Base-by-base conservation (phyloP, 2,888 invertebrate species). In the Amaurobius ferox region DNA sequence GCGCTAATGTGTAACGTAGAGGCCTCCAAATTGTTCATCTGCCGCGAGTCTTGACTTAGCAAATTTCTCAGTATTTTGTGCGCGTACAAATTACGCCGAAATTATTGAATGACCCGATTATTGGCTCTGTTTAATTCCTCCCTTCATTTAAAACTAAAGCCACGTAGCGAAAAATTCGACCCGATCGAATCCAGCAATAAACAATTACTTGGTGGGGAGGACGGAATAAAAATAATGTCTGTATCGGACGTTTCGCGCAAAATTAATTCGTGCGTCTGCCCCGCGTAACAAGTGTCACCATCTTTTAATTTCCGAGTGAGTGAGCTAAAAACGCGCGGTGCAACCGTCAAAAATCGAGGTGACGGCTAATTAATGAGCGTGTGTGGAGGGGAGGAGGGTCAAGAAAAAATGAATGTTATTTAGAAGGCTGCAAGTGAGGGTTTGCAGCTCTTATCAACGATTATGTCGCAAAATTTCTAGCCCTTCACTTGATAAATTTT, bases 271-370 rank as follows among this genome's bases (percentile, higher is more conserved):
- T 55, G 48, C 77, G 55, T 55, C 66, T 77, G 83, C 77, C 77
- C 77, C 72, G 39, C 77, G 66, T 72, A 77, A 77, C 83, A 77
- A 85, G 83, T 85, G 83, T 85, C 83, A 77, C 30, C 83, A 85
- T 85, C 83, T 77, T 85, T 55, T 85, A 85, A 85, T 77, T 85
- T 85, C 83, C 83, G 66, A 77, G 26, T 72, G 77, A 85, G 39
- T 85, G 81, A 76, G 71, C 83, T 77, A 85, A 85, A 85, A 85
- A 85, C 77, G 71, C 32, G 61, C 62, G 35, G 11, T 16, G 70
- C 70, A 1, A 23, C 44, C 44, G 81, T 83, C 81, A 83, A 83
- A 83, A 83, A 83, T 76, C 61, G 76, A 61, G 44, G 78, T 79
- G 80, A 70, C 68, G 81, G 39, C 68, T 81, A 81, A 81, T 81